Evolutionary conservation across 2,113 vertebrate genomes (phyloP), one percentile per base, ranked within the genome.

Genomic region (Oncorhynchus tshawytscha): DNA sequence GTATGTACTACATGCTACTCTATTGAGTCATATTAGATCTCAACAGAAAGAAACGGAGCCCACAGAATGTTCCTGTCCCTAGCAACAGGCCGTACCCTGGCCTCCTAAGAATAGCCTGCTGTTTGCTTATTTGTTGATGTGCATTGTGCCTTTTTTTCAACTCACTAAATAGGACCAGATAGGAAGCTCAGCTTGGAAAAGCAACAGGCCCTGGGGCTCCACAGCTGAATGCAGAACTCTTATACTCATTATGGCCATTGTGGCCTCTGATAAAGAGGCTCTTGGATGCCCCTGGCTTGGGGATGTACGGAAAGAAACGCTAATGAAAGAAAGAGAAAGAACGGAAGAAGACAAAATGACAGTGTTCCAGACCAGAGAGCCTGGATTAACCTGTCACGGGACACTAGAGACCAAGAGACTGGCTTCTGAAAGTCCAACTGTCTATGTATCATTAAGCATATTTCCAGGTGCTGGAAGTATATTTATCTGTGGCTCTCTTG

Each of bases 171-270:
- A 78, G 82, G 75, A 80, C 79, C 12, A 84, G 73, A 84, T 68
- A 84, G 71, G 72, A 79, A 88, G 73, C 81, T 79, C 76, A 84
- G 74, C 84, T 81, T 71, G 77, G 71, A 88, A 81, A 85, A 81
- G 78, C 86, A 84, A 78, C 72, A 85, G 76, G 74, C 77, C 85
- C 78, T 64, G 27, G 85, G 86, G 83, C 84, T 74, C 70, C n/a
- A 51, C 6, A 16, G 69, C 76, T 85, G 83, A 89, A 88, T 87
- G 75, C 81, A 82, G 67, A 75, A 81, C 88, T 88, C 85, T 82
- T 82, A 77, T 88, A 77, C 79, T 90, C 82, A 83, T 91, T 88
- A 87, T 84, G 69, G 78, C 69, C 59, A 70, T 78, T 67, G 86
- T 86, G 86, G 57, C 57, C 20, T 15, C 57, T 60, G 6, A n/a